These are phyloP conservation scores for Natrix natrix DNA, from an alignment of 2,797 vertebrate genomes.

Conservation along the genomic window DNA sequence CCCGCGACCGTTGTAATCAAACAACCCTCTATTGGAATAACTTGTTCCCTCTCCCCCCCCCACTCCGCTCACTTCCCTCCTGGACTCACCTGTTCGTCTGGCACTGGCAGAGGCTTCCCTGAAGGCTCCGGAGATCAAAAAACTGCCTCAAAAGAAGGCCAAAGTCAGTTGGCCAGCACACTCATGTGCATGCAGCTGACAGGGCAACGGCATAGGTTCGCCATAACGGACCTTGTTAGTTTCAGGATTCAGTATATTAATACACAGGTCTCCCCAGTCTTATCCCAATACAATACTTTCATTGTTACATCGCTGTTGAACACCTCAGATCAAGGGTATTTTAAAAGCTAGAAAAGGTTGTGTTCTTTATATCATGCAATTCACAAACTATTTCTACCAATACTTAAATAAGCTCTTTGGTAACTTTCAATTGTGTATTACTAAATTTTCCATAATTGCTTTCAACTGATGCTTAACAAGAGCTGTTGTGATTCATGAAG, in stretches of 20 bases:
- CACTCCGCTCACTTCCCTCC: no score
- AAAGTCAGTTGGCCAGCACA: no score
- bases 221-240: neutral
- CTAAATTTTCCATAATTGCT: no score
- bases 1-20: no score
- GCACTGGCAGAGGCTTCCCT: no score
- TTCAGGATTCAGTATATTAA: neutral
- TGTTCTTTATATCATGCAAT: neutral
- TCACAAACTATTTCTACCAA: neutral
- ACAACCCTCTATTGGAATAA: no score
- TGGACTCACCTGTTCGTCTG: no score
- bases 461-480: neutral
- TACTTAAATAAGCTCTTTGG: neutral
- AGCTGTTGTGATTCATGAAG: neutral
- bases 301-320: neutral
- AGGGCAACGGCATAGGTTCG: no score
- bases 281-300: neutral
- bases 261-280: neutral
- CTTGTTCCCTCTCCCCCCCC: no score
- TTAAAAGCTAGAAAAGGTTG: neutral
- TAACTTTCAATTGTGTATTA: neutral
- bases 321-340: neutral
- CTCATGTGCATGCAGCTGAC: no score
- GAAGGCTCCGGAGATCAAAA: no score
- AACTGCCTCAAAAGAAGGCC: no score